Evolutionary conservation across 2,113 vertebrate genomes (phyloP).

Genomic region (Pluvialis apricaria): DNA sequence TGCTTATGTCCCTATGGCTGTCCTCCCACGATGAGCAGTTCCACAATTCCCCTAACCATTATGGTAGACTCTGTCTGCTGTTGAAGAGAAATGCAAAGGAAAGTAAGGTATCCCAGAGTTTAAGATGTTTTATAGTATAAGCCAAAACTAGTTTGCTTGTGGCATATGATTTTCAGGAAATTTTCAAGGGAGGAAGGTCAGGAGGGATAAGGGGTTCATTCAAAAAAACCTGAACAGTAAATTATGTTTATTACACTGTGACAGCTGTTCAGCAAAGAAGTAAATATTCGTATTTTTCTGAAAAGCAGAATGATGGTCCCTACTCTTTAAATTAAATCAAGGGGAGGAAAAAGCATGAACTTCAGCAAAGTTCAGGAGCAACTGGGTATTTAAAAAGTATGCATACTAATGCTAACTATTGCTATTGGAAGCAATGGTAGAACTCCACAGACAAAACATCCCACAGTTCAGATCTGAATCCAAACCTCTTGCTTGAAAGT

Average conservation of each 20-base stretch:
- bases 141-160: not conserved
- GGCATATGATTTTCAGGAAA: not conserved
- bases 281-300: not conserved
- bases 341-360: not conserved
- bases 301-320: not conserved
- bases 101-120: not conserved
- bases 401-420: not conserved
- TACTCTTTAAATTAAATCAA: not conserved
- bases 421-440: not conserved
- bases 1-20: not conserved
- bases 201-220: not conserved
- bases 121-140: not conserved
- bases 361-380: not conserved
- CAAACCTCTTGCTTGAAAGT: slow-evolving; percentile 11
- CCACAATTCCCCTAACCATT: not conserved
- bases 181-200: not conserved
- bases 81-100: not conserved
- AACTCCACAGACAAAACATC: not conserved
- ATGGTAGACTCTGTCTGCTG: not conserved
- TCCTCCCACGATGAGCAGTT: not conserved
- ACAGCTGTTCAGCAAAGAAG: not conserved
- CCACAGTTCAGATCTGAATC: not conserved
- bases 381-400: not conserved
- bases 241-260: not conserved
- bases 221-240: not conserved